Percentiles rank a stretch among this genome's conserved stretches.
These are phyloP conservation scores for Drosophila putrida DNA, from an alignment of 2,888 invertebrate species.

Conservation along the genomic window DNA sequence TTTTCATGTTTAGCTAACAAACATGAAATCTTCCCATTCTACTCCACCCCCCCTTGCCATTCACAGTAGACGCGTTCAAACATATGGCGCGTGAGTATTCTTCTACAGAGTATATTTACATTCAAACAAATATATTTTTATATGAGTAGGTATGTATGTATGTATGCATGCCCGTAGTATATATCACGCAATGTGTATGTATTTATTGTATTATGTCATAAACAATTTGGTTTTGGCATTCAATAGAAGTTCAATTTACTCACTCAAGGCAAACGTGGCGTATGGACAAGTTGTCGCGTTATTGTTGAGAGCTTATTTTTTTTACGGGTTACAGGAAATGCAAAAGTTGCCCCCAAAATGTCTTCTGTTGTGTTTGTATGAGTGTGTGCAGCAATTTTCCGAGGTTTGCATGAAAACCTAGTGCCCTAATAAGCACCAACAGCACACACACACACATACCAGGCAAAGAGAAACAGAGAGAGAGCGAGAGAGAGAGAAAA, in stretches of 20 bases:
- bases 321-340: slow-evolving; percentile 59
- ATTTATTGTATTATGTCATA: slow-evolving; percentile 70
- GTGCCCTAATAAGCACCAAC: slow-evolving; percentile 79
- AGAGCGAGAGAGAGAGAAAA: slow-evolving; percentile 11
- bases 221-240: slow-evolving; percentile 61
- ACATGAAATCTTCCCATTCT: slow-evolving; percentile 3
- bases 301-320: slow-evolving; percentile 45
- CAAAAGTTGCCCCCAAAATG: slow-evolving; percentile 67
- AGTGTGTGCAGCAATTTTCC: slow-evolving; percentile 71
- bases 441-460: slow-evolving; percentile 23
- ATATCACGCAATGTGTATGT: slow-evolving; percentile 3
- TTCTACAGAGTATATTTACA: slow-evolving; percentile 21
- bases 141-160: neutral
- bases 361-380: slow-evolving; percentile 38
- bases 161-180: slow-evolving; percentile 1
- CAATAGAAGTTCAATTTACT: slow-evolving; percentile 60
- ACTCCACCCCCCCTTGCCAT: neutral
- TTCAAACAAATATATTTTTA: slow-evolving; percentile 6
- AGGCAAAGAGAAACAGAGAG: slow-evolving; percentile 11
- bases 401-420: slow-evolving; percentile 78
- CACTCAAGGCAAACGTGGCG: slow-evolving; percentile 60
- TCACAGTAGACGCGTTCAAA: slow-evolving; percentile 32
- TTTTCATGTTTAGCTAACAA: slow-evolving; percentile 41
- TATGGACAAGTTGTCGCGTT: slow-evolving; percentile 40
- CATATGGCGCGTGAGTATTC: slow-evolving; percentile 59